Conservation (phyloP, 2,113 vertebrate species). For the Beaufortia kweichowensis region DNA sequence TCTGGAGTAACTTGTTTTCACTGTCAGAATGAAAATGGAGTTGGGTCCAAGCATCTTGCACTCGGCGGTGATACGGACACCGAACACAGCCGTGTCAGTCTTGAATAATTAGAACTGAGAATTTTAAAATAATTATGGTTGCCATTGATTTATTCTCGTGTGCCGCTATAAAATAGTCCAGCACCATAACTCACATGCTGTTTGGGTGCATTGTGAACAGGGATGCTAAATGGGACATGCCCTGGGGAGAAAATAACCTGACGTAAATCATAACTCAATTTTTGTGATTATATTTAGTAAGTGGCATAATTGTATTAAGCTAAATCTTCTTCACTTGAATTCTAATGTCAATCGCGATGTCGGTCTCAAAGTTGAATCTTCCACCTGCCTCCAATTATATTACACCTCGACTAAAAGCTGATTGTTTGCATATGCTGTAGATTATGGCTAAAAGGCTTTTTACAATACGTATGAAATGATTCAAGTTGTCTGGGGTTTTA, state of each 20-base stretch:
- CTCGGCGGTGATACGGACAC: slow-evolving; percentile 27
- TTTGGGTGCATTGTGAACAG: neutral
- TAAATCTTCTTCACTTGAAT: slow-evolving; percentile 54
- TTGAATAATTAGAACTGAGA: slow-evolving; percentile 61
- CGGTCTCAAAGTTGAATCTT: slow-evolving; percentile 41
- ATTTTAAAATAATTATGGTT: slow-evolving; percentile 52
- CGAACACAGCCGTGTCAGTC: slow-evolving; percentile 33
- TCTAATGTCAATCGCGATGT: slow-evolving; percentile 34
- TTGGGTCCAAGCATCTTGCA: slow-evolving; percentile 47
- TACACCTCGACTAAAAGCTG: slow-evolving; percentile 7
- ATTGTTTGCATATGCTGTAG: slow-evolving; percentile 30
- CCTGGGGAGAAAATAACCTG: slow-evolving; percentile 1
- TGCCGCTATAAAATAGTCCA: slow-evolving; percentile 17
- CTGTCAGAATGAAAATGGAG: slow-evolving; percentile 61
- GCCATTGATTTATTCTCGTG: slow-evolving; percentile 62
- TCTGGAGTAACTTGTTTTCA: slow-evolving; percentile 57
- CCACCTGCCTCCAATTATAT: neutral
- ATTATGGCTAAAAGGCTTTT: neutral
- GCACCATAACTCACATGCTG: slow-evolving; percentile 1
- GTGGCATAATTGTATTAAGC: slow-evolving; percentile 33
- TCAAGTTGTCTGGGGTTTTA: neutral
- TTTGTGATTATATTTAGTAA: slow-evolving; percentile 23
- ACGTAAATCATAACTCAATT: slow-evolving; percentile 36
- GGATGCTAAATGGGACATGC: slow-evolving; percentile 8
- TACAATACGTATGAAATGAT: neutral